phyloP scores from a whole-genome alignment of 2,888 invertebrate genomes.

The Aproaerema taeniolella region DNA sequence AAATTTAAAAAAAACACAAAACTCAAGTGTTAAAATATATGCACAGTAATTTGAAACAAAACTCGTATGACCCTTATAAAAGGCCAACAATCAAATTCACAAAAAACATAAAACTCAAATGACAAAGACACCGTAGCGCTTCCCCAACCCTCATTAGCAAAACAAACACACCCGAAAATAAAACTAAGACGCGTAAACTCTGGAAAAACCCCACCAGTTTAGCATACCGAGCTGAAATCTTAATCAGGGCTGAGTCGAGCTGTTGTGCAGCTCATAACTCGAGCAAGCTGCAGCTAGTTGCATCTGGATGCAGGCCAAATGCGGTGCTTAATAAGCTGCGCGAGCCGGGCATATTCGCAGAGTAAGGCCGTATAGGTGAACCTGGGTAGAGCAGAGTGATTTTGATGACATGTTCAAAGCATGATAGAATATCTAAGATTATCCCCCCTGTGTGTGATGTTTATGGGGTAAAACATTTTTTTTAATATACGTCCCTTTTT shows the following conservation, averaged over 20 bases:
- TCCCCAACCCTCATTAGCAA: too few species aligned
- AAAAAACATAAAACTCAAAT: too few species aligned
- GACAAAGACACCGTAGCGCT: too few species aligned
- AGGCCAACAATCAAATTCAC: too few species aligned
- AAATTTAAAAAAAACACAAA: too few species aligned
- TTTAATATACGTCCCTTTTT: too few species aligned
- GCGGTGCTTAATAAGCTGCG: slow-evolving; percentile 45
- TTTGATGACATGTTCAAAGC: not conserved
- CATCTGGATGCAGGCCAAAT: slow-evolving; percentile 36
- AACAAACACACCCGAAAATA: not conserved
- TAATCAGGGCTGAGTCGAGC: slow-evolving; percentile 44
- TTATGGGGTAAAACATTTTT: too few species aligned
- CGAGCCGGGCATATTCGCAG: slow-evolving; percentile 15
- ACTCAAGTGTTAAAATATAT: too few species aligned
- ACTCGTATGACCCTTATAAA: too few species aligned
- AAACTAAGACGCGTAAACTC: slow-evolving; percentile 1
- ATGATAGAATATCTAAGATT: too few species aligned
- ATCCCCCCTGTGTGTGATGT: too few species aligned
- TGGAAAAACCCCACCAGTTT: not conserved
- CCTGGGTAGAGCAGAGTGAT: not conserved
- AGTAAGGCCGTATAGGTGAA: not conserved
- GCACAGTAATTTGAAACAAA: too few species aligned
- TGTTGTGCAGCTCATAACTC: slow-evolving; percentile 38
- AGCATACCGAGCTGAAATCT: slow-evolving; percentile 35
- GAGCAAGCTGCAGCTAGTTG: slow-evolving; percentile 18